These are phyloP conservation scores for Acronicta leporina DNA, from an alignment of 2,888 invertebrate species.

Conservation along the genomic window DNA sequence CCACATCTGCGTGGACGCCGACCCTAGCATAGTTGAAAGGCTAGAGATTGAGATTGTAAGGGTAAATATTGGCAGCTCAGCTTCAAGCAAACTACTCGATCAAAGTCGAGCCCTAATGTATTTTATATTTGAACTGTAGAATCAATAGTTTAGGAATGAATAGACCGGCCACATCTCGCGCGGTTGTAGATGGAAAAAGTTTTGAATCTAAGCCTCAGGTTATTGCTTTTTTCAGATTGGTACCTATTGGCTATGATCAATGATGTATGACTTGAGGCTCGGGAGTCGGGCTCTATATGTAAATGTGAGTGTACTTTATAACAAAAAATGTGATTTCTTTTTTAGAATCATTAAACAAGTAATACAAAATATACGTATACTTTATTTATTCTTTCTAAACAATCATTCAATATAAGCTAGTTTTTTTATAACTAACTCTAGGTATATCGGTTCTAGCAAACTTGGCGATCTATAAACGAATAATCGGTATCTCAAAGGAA, in stretches of 20 bases:
- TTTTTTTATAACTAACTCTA: no score
- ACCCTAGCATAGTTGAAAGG: not conserved
- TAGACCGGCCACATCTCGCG: not conserved
- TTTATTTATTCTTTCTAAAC: no score
- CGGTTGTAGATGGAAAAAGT: not conserved
- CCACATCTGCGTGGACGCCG: not conserved
- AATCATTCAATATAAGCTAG: no score
- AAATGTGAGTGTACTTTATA: not conserved
- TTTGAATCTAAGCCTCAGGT: not conserved
- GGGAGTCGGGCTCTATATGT: not conserved
- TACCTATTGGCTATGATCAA: slow-evolving; percentile 2
- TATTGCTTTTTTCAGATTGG: not conserved
- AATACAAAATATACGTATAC: no score
- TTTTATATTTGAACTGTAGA: slow-evolving; percentile 38
- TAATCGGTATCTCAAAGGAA: no score
- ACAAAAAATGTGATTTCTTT: no score
- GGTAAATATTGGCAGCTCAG: slow-evolving; percentile 38
- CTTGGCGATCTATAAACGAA: no score
- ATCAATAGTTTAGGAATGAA: slow-evolving; percentile 33
- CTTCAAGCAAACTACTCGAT: slow-evolving; percentile 29
- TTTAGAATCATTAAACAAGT: no score
- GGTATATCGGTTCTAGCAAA: no score
- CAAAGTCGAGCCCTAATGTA: slow-evolving; percentile 46
- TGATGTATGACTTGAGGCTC: not conserved
- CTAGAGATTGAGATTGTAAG: slow-evolving; percentile 8